Evolutionary conservation across 2,888 invertebrate genomes (phyloP).

Genomic region (Melanophora roralis): DNA sequence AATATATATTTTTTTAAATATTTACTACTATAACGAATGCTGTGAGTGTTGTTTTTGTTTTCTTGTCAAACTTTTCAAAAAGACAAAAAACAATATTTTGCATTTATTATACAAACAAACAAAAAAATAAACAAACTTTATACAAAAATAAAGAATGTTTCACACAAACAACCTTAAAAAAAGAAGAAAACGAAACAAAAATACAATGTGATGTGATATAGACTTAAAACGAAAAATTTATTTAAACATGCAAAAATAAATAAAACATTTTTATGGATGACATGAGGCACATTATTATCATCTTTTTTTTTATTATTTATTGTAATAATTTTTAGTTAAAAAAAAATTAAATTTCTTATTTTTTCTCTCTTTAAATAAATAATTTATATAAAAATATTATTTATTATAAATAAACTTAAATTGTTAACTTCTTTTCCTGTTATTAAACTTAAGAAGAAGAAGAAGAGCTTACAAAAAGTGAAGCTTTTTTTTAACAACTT

Average conservation of each 20-base stretch:
- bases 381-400: slow-evolving; percentile 23
- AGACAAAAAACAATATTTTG: slow-evolving; percentile 63
- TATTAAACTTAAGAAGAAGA: background rate
- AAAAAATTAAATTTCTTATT: background rate
- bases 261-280: slow-evolving; percentile 72
- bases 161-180: slow-evolving; percentile 55
- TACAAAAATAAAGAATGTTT: slow-evolving; percentile 29
- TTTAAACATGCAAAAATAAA: slow-evolving; percentile 27
- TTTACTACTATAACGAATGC: slow-evolving; percentile 61
- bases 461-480: slow-evolving; percentile 8
- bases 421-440: background rate
- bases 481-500: slow-evolving; percentile 25
- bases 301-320: slow-evolving; percentile 40
- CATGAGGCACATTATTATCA: slow-evolving; percentile 72
- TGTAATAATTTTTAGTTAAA: slow-evolving; percentile 40
- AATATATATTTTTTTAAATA: slow-evolving; percentile 50
- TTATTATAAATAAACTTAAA: background rate
- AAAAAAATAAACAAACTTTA: slow-evolving; percentile 33
- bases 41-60: slow-evolving; percentile 63
- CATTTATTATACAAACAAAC: slow-evolving; percentile 58
- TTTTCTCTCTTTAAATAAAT: slow-evolving; percentile 34
- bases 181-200: slow-evolving; percentile 65
- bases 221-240: slow-evolving; percentile 68
- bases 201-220: slow-evolving; percentile 74
- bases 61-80: slow-evolving; percentile 35